Base-by-base conservation (phyloP, 2,888 invertebrate species). In the Oscheius sp. region DNA sequence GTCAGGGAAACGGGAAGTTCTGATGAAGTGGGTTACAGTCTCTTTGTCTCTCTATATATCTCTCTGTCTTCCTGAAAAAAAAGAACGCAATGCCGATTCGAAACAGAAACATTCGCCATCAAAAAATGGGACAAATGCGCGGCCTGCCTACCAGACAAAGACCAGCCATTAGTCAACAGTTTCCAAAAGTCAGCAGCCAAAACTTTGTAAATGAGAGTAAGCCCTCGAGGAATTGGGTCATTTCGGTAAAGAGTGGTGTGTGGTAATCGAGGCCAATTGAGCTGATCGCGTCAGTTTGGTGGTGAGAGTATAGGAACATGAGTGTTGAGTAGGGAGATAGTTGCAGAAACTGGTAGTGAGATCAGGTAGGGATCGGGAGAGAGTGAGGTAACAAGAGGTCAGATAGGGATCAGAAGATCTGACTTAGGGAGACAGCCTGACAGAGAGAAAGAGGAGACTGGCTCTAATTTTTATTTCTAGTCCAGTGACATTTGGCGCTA, bases 231-330 rank as follows among this genome's bases (percentile, higher is more conserved):
- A 13, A 21, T 10, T 57, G 33, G 57, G n/a, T 33, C 32, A 57
- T 10, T 29, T 57, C 57, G 33, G 29, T 57, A 21, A 13, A 13
- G n/a, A 53, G 53, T 1, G 9, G 33, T 57, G 9, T 10, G 9
- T 33, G 63, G 50, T 63, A 63, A 63, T 63, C 63, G 63, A 29
- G 63, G 21, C 63, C 63, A 63, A 63, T 63, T 63, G 63, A 47
- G 47, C 63, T 63, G 47, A 50, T 63, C 63, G 63, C 11, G 48
- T 10, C n/a, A 53, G 42, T 42, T 42, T 42, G 42, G 42, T 3
- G 42, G 42, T 5, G 42, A 42, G 42, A 42, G 42, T 42, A 42
- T 42, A 42, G 42, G 42, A 5, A 42, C 42, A 42, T 42, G 4
- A 0, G 7, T 53, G 53, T 53, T 53, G 4, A 53, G 29, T 13